Evolutionary conservation across 2,113 vertebrate genomes (phyloP), one percentile per base, ranked within the genome.

Genomic region (Apteryx mantelli): DNA sequence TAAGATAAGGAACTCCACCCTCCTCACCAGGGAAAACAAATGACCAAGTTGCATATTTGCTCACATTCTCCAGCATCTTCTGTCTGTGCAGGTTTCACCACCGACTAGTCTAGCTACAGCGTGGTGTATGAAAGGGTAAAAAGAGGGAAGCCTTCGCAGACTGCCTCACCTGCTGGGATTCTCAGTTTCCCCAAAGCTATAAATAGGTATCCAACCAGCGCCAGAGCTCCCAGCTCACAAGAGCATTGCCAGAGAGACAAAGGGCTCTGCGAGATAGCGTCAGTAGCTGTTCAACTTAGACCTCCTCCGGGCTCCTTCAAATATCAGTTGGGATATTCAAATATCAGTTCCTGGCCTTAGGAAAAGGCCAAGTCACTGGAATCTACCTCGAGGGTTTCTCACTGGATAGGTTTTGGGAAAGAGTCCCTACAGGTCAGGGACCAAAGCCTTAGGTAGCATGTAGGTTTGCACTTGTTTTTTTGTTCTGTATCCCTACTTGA

Each of bases 21-120:
- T 85, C 58, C 70, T 56, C 77, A 40, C 34, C 76, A 95, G 87
- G 56, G 87, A 65, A 91, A 96, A 94, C 52, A 85, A 94, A 85
- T 26, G 53, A 69, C 48, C 42, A 32, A 20, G 52, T 38, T 34
- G 52, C 44, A 3, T 22, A 13, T 60, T 34, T 60, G 18, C 66
- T 22, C 52, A 73, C 61, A 82, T 48, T 20, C 64, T n/a, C 36
- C 84, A 71, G 61, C 52, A 69, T 26, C 4, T 60, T 78, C 44
- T 56, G 15, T 13, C 69, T 68, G 65, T 4, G 32, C 38, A 71
- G 56, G 25, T 18, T 71, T 86, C 63, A 48, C 50, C 38, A 25
- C 60, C 22, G 22, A 21, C 30, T 36, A 13, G 12, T 28, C 83
- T 66, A 40, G 40, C 22, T 66, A 18, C 34, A 24, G 20, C 0